Percentiles rank a stretch among this genome's conserved stretches.
These are phyloP conservation scores for Coelopa pilipes DNA, from an alignment of 2,888 invertebrate genomes.

Conservation along the genomic window DNA sequence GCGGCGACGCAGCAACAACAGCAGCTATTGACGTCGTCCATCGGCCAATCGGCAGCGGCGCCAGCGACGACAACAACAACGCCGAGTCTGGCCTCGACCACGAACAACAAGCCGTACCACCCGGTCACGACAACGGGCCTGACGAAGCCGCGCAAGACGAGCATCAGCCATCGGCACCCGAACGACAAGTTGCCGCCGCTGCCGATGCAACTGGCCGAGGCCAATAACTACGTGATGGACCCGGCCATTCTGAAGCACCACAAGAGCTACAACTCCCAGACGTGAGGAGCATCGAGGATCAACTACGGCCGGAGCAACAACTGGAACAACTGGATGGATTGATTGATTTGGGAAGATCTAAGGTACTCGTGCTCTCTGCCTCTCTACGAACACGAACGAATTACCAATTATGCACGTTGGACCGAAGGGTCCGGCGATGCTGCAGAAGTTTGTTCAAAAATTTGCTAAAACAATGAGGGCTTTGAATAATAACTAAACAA, in stretches of 20 bases:
- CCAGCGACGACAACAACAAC: constrained; percentile 32
- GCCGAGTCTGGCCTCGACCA: constrained; percentile 46
- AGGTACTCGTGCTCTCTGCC: constrained; percentile 45
- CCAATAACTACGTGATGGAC: constrained; percentile 76
- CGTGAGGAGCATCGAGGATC: constrained; percentile 41
- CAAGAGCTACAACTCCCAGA: constrained; percentile 64
- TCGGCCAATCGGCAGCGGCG: constrained; percentile 17
- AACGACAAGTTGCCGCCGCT: constrained; percentile 80
- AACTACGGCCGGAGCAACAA: not conserved
- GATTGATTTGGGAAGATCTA: constrained; percentile 35
- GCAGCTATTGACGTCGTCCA: constrained; percentile 41
- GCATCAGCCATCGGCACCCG: constrained; percentile 77
- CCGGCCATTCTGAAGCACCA: constrained; percentile 64
- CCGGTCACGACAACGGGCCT: constrained; percentile 52
- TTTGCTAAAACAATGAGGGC: constrained; percentile 31
- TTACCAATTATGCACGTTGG: too few species aligned
- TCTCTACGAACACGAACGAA: constrained; percentile 16
- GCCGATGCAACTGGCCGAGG: constrained; percentile 72
- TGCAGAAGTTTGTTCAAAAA: not conserved
- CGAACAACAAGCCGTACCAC: constrained; percentile 42
- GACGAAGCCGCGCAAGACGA: constrained; percentile 71
- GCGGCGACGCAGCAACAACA: constrained; percentile 11
- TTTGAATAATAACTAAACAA: constrained; percentile 51
- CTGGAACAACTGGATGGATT: constrained; percentile 5
- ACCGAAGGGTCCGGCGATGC: not conserved